These are phyloP conservation scores for Mesochorus sp. DNA, from an alignment of 2,888 invertebrate genomes.

Conservation along the genomic window DNA sequence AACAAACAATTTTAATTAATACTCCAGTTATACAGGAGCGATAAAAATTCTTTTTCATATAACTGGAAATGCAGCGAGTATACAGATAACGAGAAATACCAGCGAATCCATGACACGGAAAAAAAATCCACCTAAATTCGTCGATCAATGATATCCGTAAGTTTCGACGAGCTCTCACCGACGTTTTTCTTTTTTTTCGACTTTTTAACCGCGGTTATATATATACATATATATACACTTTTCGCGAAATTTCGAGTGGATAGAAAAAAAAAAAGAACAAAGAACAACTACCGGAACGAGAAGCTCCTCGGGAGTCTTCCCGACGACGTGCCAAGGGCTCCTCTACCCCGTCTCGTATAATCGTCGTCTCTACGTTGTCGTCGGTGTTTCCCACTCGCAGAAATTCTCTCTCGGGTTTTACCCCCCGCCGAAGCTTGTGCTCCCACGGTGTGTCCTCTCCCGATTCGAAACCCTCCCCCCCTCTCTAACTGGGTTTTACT, in stretches of 20 bases:
- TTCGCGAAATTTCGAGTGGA: slow-evolving; percentile 5
- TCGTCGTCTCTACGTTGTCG: slow-evolving; percentile 55
- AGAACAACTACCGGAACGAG: neutral
- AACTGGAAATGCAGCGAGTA: slow-evolving; percentile 22
- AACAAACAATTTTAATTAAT: too few relatives aligned
- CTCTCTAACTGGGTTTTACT: slow-evolving; percentile 54
- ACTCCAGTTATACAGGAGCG: too few relatives aligned
- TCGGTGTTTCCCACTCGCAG: slow-evolving; percentile 71
- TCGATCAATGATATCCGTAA: slow-evolving; percentile 48
- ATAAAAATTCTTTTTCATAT: neutral
- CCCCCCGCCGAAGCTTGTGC: slow-evolving; percentile 72
- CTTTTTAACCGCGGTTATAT: too few relatives aligned
- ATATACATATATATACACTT: too few relatives aligned
- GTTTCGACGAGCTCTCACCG: slow-evolving; percentile 46
- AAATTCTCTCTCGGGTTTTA: slow-evolving; percentile 50
- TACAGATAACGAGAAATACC: slow-evolving; percentile 41
- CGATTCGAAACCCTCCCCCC: slow-evolving; percentile 73
- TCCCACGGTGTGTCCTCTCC: slow-evolving; percentile 72
- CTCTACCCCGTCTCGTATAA: slow-evolving; percentile 55
- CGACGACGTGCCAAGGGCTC: slow-evolving; percentile 57
- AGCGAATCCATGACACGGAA: slow-evolving; percentile 30
- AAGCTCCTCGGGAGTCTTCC: slow-evolving; percentile 20
- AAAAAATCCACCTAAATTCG: slow-evolving; percentile 18
- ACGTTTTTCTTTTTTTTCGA: neutral
- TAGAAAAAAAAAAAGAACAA: neutral